Base-by-base conservation (phyloP, 35 echinoderm and acorn worm genomes). In the Heliocidaris tuberculata region DNA sequence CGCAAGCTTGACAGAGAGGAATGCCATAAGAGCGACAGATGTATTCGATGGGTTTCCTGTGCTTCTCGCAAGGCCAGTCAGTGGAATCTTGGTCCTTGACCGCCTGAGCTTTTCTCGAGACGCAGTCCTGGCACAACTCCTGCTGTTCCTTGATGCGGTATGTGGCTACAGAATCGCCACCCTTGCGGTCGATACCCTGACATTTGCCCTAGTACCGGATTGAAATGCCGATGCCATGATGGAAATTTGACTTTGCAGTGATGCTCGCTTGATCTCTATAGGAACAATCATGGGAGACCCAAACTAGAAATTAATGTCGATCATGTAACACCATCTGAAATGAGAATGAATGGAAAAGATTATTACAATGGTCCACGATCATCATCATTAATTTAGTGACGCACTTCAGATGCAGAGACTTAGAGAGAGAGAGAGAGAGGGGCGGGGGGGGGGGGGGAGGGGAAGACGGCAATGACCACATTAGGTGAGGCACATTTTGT, bases 141-240 rank as follows among this genome's bases (percentile, higher is more conserved):
- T 88, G 86, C 8, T 88, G 31, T 48, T 88, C 86, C n/a, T 35
- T 48, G 31, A 88, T 48, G 9, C 86, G 16, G 86, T 31, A 88
- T 5, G 86, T 88, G 86, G 86, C 86, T 31, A 88, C 86, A 48
- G 27, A 31, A 48, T 35, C 47, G 86, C 31, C 86, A 35, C 86
- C n/a, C 86, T 21, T 32, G 16, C 86, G 31, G 31, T 48, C 86
- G 86, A 88, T 48, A 21, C 47, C 86, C 31, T 88, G 86, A 35
- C 86, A 88, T 88, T 13, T 88, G 31, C 30, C 30, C 13, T 24
- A 27, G 60, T 24, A 24, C 60, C 60, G 6, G 60, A 70, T 27
- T 27, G 17, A 17, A 88, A 88, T 32, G 31, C 86, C 47, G 86
- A 88, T 48, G 86, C 86, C 86, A 88, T 88, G 86, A 12, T 88